Base-by-base conservation (phyloP, 1,140 invertebrate genomes). In the Microplitis demolitor region DNA sequence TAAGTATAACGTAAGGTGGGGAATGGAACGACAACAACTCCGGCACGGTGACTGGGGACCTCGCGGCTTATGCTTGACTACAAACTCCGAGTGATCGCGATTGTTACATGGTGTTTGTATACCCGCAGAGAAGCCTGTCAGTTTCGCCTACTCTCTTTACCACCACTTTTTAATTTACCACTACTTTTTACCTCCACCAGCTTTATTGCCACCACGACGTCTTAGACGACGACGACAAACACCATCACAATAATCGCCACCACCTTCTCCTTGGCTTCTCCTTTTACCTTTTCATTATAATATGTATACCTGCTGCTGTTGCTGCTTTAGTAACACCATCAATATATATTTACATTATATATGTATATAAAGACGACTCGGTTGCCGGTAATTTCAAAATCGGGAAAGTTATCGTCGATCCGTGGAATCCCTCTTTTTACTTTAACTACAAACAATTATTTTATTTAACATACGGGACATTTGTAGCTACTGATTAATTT, bases 1-100 rank as follows among this genome's bases (percentile, higher is more conserved):
- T 3, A 45, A 45, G 24, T 24, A 45, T 45, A 3, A 67, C 16
- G 31, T 14, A 74, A 76, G 63, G 76, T 78, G 75, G 76, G 78
- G 77, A 24, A 24, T 24, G 24, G 24, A 24, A 75, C 78, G 64
- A 69, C 69, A 45, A 45, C 39, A 9, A 45, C 39, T 45, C 39
- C 5, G 39, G 39, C 37, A 0, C 53, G 51, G 63, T 73, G 72
- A 72, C 75, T 76, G 73, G 74, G 76, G 74, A 76, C 71, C 61
- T 76, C 74, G 68, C 39, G 39, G 39, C 39, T 45, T 45, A 45
- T 45, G 39, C 39, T 45, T 45, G 39, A 45, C 39, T 45, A 45
- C 39, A 45, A 45, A 45, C 39, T 45, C 39, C 39, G 62, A 74
- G 78, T 78, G 78, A 78, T 80, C 71, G 76, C 71, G 79, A 80